Percentiles rank a stretch among this genome's conserved stretches.
Conservation (phyloP, 2,113 vertebrate species). For the Pedionomus torquatus region DNA sequence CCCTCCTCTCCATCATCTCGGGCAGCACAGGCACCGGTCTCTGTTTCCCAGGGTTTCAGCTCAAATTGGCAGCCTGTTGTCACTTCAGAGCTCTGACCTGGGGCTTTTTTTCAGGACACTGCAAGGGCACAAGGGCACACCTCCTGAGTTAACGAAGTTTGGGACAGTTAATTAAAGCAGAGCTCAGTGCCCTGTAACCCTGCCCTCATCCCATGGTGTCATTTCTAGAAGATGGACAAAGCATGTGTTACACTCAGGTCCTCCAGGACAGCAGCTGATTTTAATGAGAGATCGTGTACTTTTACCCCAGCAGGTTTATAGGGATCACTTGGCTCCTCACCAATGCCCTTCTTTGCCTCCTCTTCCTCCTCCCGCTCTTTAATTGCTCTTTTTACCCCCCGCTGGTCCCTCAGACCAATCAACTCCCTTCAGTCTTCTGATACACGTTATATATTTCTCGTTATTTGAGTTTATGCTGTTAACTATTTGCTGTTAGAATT, state of each 20-base stretch:
- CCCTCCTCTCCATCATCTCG: not conserved
- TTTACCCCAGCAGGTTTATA: not conserved
- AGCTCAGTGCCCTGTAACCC: not conserved
- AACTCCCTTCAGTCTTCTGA: conserved; percentile 32
- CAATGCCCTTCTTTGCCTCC: not conserved
- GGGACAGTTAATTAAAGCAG: not conserved
- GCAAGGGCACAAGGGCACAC: not conserved
- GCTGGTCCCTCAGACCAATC: not conserved
- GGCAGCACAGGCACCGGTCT: accelerated
- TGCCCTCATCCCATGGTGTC: not conserved
- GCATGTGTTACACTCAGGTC: accelerated
- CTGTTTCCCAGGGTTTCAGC: not conserved
- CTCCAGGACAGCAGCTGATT: not conserved
- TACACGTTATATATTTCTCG: conserved; percentile 36
- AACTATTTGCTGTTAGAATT: conserved; percentile 63
- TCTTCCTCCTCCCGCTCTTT: conserved; percentile 21
- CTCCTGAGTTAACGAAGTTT: not conserved
- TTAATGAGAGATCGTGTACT: not conserved
- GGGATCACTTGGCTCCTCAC: not conserved
- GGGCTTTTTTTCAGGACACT: not conserved
- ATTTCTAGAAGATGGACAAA: not conserved
- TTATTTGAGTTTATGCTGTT: conserved; percentile 55
- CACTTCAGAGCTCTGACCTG: not conserved
- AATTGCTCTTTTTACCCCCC: not conserved
- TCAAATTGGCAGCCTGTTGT: not conserved